These are phyloP conservation scores for Glossophaga mutica DNA, from an alignment of 2,797 vertebrate species.

Conservation along the genomic window DNA sequence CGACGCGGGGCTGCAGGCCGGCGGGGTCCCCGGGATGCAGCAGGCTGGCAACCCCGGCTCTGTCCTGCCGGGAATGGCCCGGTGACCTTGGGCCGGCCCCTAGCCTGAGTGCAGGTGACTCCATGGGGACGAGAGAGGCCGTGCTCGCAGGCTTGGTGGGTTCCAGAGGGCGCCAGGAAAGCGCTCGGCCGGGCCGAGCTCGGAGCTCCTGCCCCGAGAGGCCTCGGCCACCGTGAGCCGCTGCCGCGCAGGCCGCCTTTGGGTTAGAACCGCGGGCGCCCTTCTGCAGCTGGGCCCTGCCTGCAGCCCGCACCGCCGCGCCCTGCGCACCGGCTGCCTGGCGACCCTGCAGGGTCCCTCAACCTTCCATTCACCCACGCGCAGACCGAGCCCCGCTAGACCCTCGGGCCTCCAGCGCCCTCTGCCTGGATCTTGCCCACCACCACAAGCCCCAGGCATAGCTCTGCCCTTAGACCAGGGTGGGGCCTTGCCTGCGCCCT, in stretches of 20 bases:
- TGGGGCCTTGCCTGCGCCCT: background rate
- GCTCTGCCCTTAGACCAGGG: background rate
- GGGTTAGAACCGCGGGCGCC: background rate
- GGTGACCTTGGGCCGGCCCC: conserved; percentile 48
- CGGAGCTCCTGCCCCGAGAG: background rate
- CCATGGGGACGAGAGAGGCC: background rate
- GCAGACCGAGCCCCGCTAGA: background rate
- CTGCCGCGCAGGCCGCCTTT: background rate
- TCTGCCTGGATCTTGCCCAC: background rate
- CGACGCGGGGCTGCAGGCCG: background rate
- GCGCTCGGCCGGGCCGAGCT: background rate
- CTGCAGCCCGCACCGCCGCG: background rate
- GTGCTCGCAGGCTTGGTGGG: background rate
- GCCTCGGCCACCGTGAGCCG: background rate
- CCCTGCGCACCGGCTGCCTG: background rate
- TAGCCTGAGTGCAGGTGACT: background rate
- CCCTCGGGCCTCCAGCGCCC: background rate
- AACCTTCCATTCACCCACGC: background rate
- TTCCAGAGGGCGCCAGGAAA: background rate
- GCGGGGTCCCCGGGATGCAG: background rate
- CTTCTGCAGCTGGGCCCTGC: background rate
- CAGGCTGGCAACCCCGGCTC: background rate
- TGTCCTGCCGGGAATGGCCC: background rate
- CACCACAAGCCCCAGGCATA: background rate
- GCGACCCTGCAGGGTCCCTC: background rate